Conservation (phyloP, 2,888 invertebrate species). For the Endotricha flammealis region DNA sequence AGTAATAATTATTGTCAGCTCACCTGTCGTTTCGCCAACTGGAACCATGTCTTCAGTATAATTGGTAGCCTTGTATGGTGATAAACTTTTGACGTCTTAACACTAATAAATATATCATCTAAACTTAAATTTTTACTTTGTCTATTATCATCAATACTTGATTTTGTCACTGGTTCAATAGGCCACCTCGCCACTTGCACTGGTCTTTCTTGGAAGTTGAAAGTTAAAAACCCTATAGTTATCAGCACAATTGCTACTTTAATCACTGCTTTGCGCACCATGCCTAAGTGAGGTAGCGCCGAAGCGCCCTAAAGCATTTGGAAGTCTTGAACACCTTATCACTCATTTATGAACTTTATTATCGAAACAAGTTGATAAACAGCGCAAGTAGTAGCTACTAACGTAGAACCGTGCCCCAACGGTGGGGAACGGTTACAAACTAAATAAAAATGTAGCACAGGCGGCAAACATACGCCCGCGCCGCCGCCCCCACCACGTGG, state of each 20-base stretch:
- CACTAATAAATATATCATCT: slow-evolving; percentile 95
- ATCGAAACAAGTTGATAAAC: slow-evolving; percentile 57
- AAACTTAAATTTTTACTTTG: slow-evolving; percentile 80
- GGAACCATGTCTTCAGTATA: slow-evolving; percentile 97
- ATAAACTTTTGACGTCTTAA: slow-evolving; percentile 95
- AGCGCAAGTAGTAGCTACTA: slow-evolving; percentile 27
- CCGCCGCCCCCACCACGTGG: slow-evolving; percentile 66
- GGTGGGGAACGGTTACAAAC: slow-evolving; percentile 69
- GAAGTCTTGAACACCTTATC: slow-evolving; percentile 52
- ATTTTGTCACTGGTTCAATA: slow-evolving; percentile 74
- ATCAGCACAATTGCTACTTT: slow-evolving; percentile 72
- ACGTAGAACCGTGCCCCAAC: slow-evolving; percentile 36
- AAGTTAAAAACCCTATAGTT: slow-evolving; percentile 75
- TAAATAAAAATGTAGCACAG: slow-evolving; percentile 78
- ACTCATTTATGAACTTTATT: slow-evolving; percentile 69
- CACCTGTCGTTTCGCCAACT: slow-evolving; percentile 93
- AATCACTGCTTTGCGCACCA: slow-evolving; percentile 68
- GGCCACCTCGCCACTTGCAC: slow-evolving; percentile 65
- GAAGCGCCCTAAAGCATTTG: slow-evolving; percentile 51
- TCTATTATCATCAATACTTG: slow-evolving; percentile 52
- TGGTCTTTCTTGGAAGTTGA: slow-evolving; percentile 70
- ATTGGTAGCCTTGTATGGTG: slow-evolving; percentile 90
- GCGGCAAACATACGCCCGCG: slow-evolving; percentile 66
- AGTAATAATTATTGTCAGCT: not conserved
- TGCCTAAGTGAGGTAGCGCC: slow-evolving; percentile 60